Percentiles rank a stretch among this genome's conserved stretches.
Evolutionary conservation across 2,888 invertebrate species (phyloP).

Genomic region (Drosophila aldrichi): DNA sequence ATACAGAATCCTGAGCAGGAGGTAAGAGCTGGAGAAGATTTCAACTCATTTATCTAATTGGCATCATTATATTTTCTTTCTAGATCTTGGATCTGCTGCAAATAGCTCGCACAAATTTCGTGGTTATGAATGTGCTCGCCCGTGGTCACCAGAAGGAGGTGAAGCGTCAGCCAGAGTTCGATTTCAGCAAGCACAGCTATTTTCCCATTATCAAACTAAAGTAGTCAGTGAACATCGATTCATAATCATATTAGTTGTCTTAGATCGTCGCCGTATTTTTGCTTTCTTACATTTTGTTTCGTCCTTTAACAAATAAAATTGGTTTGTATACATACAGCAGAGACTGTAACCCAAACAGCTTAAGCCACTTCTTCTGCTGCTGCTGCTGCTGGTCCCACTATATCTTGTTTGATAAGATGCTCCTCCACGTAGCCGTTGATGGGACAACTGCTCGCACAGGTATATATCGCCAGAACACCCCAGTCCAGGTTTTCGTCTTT

Average conservation of each 20-base stretch:
- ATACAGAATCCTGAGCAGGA: conserved; percentile 93
- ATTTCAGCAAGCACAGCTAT: conserved; percentile 94
- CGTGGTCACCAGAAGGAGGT: conserved; percentile 97
- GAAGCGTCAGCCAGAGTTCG: conserved; percentile 94
- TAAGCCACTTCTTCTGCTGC: background rate
- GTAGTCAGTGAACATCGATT: conserved; percentile 35
- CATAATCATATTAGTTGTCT: conserved; percentile 28
- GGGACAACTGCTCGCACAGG: conserved; percentile 92
- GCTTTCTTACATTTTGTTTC: conserved; percentile 23
- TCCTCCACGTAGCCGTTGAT: conserved; percentile 89
- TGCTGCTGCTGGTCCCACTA: conserved; percentile 52
- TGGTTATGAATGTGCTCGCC: conserved; percentile 95
- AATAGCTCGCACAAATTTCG: conserved; percentile 97
- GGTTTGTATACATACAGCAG: conserved; percentile 31
- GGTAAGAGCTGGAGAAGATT: conserved; percentile 85
- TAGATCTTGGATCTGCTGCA: conserved; percentile 93
- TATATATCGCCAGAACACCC: conserved; percentile 94
- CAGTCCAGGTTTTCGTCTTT: conserved; percentile 93
- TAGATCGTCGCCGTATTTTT: conserved; percentile 15
- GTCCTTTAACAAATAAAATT: conserved; percentile 61
- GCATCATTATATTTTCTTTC: conserved; percentile 72
- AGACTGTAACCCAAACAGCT: conserved; percentile 1
- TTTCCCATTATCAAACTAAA: conserved; percentile 94
- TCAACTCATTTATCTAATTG: background rate
- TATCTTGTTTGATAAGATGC: conserved; percentile 94